Evolutionary conservation across 2,797 vertebrate species (phyloP), one percentile per base, ranked within the genome.

Genomic region (Silurus aristotelis): DNA sequence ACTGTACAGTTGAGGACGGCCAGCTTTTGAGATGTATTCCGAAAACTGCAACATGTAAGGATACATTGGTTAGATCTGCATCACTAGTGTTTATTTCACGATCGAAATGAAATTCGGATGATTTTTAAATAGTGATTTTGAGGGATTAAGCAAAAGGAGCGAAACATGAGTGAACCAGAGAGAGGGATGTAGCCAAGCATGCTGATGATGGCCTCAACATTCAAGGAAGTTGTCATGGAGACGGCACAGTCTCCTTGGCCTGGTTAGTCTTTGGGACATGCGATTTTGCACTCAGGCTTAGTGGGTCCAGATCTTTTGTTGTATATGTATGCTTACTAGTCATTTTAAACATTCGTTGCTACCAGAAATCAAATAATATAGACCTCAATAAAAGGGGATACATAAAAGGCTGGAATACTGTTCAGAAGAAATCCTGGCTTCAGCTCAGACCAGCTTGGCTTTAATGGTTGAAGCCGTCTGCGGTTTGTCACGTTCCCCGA

Each of bases 201-300:
- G 87, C 86, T 91, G 88, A 90, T 91, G 87, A 88, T 84, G 68
- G 85, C 81, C 84, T 84, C 70, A 84, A 87, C 85, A 87, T 90
- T 89, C 90, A 87, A 81, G 80, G 79, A 85, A 85, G 89, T 92
- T 91, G 91, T 91, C 90, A 91, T 92, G 90, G 90, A 87, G 90
- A 91, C 89, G 82, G 86, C 89, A 85, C 89, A 90, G 79, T 85
- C 87, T 89, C 84, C 78, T 83, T 88, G 84, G 89, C 81, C 78
- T 82, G 78, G 82, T 82, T 87, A 48, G 75, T 71, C 56, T 61
- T 77, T 84, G 83, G 84, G n/a, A 20, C 52, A 0, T 61, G 31
- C 1, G 5, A 12, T 79, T 79, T 79, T 63, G 12, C n/a, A 20
- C 9, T 58, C 55, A 7, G 27, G 19, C 48, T 60, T 63, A 5